phyloP scores from a whole-genome alignment of 2,888 invertebrate genomes.

The Lysandra coridon region DNA sequence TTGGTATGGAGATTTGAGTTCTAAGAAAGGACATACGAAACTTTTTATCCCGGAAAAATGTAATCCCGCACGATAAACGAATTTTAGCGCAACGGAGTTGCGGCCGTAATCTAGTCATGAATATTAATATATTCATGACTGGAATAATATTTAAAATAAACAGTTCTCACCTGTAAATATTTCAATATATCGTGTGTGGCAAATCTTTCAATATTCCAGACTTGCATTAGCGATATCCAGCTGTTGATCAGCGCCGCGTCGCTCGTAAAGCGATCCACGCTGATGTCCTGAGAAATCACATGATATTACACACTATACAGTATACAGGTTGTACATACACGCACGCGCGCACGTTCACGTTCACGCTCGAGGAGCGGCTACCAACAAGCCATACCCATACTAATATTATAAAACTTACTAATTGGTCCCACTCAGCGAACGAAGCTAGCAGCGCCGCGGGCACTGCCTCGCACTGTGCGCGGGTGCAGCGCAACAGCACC shows the following conservation, averaged over 20 bases:
- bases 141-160: background rate
- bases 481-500: background rate
- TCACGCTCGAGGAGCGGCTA: too few species aligned
- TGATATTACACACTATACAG: background rate
- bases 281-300: conserved; percentile 1
- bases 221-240: background rate
- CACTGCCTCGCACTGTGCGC: conserved; percentile 31
- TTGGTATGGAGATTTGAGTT: background rate
- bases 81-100: background rate
- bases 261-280: conserved; percentile 9
- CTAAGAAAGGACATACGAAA: background rate
- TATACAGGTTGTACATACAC: background rate
- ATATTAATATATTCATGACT: too few species aligned
- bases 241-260: conserved; percentile 13
- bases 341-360: background rate
- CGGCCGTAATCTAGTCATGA: background rate
- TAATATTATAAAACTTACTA: background rate
- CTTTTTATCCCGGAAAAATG: background rate
- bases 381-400: background rate
- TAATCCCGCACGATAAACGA: background rate
- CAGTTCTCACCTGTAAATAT: background rate
- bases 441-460: conserved; percentile 27
- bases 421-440: background rate
- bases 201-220: background rate
- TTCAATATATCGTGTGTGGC: background rate